phyloP scores from a whole-genome alignment of 2,113 vertebrate species.

The Pteronura brasiliensis region DNA sequence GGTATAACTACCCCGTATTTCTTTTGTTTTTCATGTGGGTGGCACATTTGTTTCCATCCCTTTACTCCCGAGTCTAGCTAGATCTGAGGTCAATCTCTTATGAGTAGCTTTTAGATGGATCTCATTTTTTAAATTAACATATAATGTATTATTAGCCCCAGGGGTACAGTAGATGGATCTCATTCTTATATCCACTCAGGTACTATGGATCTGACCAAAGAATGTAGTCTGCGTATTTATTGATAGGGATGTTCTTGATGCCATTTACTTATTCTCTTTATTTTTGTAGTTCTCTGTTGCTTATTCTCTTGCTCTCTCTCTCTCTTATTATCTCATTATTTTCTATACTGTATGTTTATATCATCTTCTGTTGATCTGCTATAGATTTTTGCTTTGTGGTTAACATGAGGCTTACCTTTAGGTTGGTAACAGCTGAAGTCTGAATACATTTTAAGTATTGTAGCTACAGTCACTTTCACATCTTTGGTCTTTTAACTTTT shows the following conservation, averaged over 20 bases:
- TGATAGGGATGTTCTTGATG: background rate
- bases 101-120: background rate
- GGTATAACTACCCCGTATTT: background rate
- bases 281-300: background rate
- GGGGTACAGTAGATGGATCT: background rate
- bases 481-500: background rate
- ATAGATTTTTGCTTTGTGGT: background rate
- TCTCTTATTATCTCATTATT: background rate
- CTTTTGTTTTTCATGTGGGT: background rate
- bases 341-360: background rate
- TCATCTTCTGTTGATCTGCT: background rate
- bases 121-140: background rate
- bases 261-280: background rate
- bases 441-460: background rate
- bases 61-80: background rate
- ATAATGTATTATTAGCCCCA: too few relatives aligned
- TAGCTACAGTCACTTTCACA: background rate
- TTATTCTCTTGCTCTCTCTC: background rate
- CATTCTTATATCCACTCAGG: background rate
- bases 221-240: background rate
- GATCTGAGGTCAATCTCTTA: background rate
- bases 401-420: background rate
- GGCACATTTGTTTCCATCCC: background rate
- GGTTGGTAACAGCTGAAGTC: background rate
- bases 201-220: background rate